These are phyloP conservation scores for Trichacis sp. DNA, from an alignment of 2,888 invertebrate genomes.

Conservation along the genomic window DNA sequence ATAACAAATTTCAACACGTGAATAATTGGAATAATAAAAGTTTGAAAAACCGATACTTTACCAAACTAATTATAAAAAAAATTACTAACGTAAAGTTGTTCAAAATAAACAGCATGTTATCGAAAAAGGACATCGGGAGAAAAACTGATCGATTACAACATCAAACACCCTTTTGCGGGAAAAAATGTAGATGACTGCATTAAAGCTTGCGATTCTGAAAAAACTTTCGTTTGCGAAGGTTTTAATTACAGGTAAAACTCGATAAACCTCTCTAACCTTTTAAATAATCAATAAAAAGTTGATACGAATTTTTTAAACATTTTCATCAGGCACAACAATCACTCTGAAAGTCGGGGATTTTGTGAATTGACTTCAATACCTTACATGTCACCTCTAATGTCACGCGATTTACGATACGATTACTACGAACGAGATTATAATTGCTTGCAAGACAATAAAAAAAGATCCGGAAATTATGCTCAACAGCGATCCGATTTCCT, in stretches of 20 bases:
- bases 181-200: constrained; percentile 83
- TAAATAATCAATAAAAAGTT: too few relatives aligned
- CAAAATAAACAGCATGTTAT: constrained; percentile 79
- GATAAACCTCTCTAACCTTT: too few relatives aligned
- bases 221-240: constrained; percentile 83
- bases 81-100: constrained; percentile 20
- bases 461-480: constrained; percentile 3
- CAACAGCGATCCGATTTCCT: not conserved
- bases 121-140: constrained; percentile 81
- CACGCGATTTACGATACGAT: constrained; percentile 80
- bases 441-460: constrained; percentile 64
- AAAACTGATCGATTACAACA: constrained; percentile 77
- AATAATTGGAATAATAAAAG: too few relatives aligned
- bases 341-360: constrained; percentile 70
- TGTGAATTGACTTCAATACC: constrained; percentile 84
- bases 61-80: too few relatives aligned
- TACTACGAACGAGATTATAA: constrained; percentile 84
- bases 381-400: constrained; percentile 59
- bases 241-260: constrained; percentile 86
- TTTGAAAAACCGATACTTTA: not conserved
- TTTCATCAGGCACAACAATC: constrained; percentile 21
- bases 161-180: constrained; percentile 78
- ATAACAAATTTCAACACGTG: too few relatives aligned
- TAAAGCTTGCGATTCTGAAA: constrained; percentile 80
- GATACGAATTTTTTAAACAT: too few relatives aligned